Evolutionary conservation across 2,888 invertebrate species (phyloP).

Genomic region (Cataglyphis cursor): DNA sequence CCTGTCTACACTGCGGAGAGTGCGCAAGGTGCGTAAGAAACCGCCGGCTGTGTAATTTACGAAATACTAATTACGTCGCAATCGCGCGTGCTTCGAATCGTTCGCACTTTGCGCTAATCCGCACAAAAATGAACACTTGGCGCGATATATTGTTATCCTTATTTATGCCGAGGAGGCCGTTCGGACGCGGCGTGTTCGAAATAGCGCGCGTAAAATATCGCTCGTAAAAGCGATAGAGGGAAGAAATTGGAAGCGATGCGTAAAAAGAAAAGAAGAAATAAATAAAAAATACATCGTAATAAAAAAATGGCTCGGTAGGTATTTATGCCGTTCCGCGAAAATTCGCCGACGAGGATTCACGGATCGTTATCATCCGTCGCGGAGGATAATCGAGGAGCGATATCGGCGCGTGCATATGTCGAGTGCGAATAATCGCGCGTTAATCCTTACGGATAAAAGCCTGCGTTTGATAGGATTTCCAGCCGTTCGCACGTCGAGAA

Average conservation of each 20-base stretch:
- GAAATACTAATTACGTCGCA: constrained; percentile 62
- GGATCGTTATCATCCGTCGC: constrained; percentile 20
- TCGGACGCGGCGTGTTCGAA: constrained; percentile 8
- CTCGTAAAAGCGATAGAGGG: constrained; percentile 30
- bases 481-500: not conserved
- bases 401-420: not conserved
- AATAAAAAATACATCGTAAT: not conserved
- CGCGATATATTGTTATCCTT: constrained; percentile 22
- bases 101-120: constrained; percentile 44
- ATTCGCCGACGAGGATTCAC: not conserved
- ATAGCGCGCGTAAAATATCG: constrained; percentile 30
- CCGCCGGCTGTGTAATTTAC: constrained; percentile 59
- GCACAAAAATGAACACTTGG: constrained; percentile 45
- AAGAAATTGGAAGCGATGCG: constrained; percentile 7
- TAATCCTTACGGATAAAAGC: not conserved
- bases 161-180: constrained; percentile 18
- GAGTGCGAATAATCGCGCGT: constrained; percentile 1
- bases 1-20: constrained; percentile 57
- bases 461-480: not conserved
- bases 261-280: not conserved
- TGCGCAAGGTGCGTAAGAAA: constrained; percentile 39
- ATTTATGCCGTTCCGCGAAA: not conserved
- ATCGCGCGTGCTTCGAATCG: constrained; percentile 31
- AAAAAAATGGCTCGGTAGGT: not conserved
- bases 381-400: constrained; percentile 17